Evolutionary conservation across 1,140 invertebrate genomes (phyloP), one percentile per base, ranked within the genome.

Genomic region (Bombyx mandarina): DNA sequence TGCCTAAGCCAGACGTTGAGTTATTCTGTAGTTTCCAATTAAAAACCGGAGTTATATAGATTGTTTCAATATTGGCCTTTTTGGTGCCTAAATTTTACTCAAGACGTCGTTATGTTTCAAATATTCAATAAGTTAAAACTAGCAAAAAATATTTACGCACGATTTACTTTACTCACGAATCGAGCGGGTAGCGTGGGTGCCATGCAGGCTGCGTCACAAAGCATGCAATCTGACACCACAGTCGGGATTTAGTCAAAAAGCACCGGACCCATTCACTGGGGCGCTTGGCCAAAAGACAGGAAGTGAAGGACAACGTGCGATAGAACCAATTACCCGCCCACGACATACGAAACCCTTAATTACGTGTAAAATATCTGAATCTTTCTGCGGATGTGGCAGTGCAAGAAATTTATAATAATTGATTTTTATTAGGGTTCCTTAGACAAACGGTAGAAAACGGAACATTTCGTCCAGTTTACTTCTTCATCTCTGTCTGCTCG

Each of bases 281-380:
- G 70, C 67, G 62, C 58, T 44, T n/a, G 26, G 68, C 71, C 75
- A 81, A 83, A 82, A 77, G 78, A 77, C 82, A 82, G 80, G 80
- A 83, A 83, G 76, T 78, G 69, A 74, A 77, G 73, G 73, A 80
- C 77, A 77, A 71, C 72, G 79, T 69, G 60, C 77, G 79, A 82
- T 80, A 75, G 65, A 75, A 73, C 80, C 75, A 86, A 83, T 83
- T 81, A 76, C 75, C 71, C 82, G 80, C 82, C 80, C 74, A 73
- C 73, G 82, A 73, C 65, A 86, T 74, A 60, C 66, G 80, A 83
- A 82, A 86, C 80, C 80, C 48, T 73, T 72, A 83, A 86, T 83
- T 86, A 82, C 12, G 73, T 78, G 82, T 81, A 82, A 82, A 77
- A 75, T 77, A 83, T 77, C 67, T 66, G 67, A 66, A 35, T 35